Evolutionary conservation across 2,113 vertebrate species (phyloP), one percentile per base, ranked within the genome.

Genomic region (Hoplias malabaricus): DNA sequence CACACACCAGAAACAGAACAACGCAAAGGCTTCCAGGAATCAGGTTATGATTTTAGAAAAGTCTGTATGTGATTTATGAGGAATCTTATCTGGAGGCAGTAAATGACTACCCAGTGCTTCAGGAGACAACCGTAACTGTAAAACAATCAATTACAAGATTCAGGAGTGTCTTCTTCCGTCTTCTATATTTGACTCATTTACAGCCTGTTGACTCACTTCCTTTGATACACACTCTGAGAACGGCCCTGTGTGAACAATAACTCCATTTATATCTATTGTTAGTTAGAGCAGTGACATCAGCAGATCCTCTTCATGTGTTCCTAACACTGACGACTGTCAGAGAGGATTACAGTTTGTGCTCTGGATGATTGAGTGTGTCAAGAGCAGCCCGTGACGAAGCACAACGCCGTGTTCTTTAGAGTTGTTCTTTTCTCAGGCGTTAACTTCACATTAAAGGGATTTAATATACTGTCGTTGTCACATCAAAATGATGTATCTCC

Each of bases 151-250:
- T 68, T 53, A 42, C 42, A 65, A 54, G 48, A 56, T 61, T n/a
- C 34, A 71, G 53, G 65, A 59, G 66, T 62, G 69, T 78, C 61
- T 6, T 42, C 57, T 10, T 21, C 53, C 21, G 48, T 54, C 48
- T 36, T 38, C 14, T 53, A 66, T 62, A 34, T 14, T 42, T 33
- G 50, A 74, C 12, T 33, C 66, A 14, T 75, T 62, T 75, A 79
- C 59, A 78, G 13, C 43, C 62, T 73, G 63, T 67, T 81, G 80
- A 82, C 65, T 82, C 76, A 82, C 36, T 36, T 82, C 70, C 75
- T 57, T 53, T 46, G 40, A 73, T 43, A 63, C 69, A 78, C 69
- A 62, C 57, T 65, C 3, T 27, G 66, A 34, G 70, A 73, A 54
- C 62, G 16, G 80, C 70, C 43, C 61, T 73, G 61, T 42, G 23